Evolutionary conservation across 2,888 invertebrate species (phyloP), one percentile per base, ranked within the genome.

Genomic region (Ophioninae sp.): DNA sequence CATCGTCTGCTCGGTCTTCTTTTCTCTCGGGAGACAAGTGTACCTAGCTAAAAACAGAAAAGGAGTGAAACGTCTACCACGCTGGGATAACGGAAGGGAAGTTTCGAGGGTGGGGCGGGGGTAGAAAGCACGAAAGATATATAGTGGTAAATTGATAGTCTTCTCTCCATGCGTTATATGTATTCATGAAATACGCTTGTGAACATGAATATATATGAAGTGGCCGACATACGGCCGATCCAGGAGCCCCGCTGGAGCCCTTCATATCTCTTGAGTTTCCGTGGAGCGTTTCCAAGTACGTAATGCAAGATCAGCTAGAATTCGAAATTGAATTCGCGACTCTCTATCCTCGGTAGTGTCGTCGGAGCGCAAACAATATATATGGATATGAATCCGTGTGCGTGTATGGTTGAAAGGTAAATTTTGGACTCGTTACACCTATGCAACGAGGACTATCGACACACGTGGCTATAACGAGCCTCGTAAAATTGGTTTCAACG

Each of bases 201-300:
- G 80, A 81, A 69, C 80, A 81, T 81, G 80, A 81, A 81, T 81
- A 81, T 81, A 81, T 81, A 81, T 81, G 80, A 75, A 81, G 75
- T 65, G 74, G 75, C 57, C 75, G 80, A 70, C 75, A 69, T 69
- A 50, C 69, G 61, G 75, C 62, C 69, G 20, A 76, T 76, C 76
- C 39, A 75, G 20, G 75, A 65, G 65, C 13, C 50, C 73, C 10
- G 56, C 62, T 68, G 59, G 20, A 74, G 62, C 50, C 75, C 75
- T 69, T 56, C 62, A 64, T 75, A 75, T 75, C 69, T 81, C 64
- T 56, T 62, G 69, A 57, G 59, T 69, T 69, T 70, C 68, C 69
- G 50, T 61, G 64, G 74, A 21, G 74, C 17, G 0, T 21, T 21
- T 41, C 30, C 41, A 50, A 64, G 30, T 72, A 57, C 37, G 57